A percentile compares a stretch with the other conserved stretches of the same genome.
Conservation (phyloP, 1,140 invertebrate species). For the Lepidurus couesii region DNA sequence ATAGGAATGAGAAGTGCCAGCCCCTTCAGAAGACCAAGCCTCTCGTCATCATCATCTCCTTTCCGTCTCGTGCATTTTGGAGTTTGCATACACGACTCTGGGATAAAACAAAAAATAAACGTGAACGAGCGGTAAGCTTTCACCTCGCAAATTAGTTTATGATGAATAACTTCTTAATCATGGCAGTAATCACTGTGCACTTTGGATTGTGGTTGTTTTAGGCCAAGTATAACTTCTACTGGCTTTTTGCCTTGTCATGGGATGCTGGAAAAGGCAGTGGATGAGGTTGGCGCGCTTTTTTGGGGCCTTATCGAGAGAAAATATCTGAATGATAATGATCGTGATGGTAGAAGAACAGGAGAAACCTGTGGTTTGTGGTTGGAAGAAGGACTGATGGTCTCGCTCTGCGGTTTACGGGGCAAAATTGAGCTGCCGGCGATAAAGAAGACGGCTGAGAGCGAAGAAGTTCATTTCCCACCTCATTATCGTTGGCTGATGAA, state of each 20-base stretch:
- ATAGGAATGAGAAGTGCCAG: conserved; percentile 10
- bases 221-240: not conserved
- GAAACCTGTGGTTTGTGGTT: not conserved
- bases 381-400: not conserved
- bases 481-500: conserved; percentile 12
- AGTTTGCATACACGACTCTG: conserved; percentile 3
- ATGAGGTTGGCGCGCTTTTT: not conserved
- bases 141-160: not conserved
- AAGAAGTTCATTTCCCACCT: not conserved
- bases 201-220: not conserved
- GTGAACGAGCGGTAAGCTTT: not conserved
- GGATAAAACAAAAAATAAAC: not conserved
- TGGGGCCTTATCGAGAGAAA: not conserved
- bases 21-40: conserved; percentile 5
- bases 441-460: not conserved
- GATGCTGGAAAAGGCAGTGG: not conserved
- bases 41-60: not conserved
- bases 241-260: not conserved
- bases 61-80: not conserved
- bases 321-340: not conserved
- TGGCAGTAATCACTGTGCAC: not conserved
- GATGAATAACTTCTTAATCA: conserved; percentile 16
- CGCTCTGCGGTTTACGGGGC: not conserved
- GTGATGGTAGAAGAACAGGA: conserved; percentile 5
- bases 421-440: not conserved